These are phyloP conservation scores for Nineta flava DNA, from an alignment of 2,888 invertebrate species.

Conservation along the genomic window DNA sequence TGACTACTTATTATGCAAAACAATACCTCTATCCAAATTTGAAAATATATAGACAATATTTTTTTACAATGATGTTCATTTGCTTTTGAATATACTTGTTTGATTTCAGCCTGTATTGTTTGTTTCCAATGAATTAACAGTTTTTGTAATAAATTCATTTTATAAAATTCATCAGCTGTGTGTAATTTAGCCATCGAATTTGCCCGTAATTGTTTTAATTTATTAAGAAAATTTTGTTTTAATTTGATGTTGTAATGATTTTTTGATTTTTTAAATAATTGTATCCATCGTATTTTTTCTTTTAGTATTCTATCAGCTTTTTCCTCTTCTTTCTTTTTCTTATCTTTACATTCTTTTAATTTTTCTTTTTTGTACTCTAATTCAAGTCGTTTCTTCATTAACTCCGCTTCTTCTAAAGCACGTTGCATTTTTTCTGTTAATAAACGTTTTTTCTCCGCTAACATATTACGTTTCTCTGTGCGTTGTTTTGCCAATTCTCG, in stretches of 20 bases:
- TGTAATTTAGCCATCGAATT: constrained; percentile 18
- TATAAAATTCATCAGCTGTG: constrained; percentile 28
- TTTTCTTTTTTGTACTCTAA: constrained; percentile 43
- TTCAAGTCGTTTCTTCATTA: constrained; percentile 41
- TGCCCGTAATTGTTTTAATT: background rate
- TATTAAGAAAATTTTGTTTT: background rate
- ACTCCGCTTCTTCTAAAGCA: constrained; percentile 39
- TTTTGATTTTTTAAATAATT: background rate
- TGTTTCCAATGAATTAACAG: constrained; percentile 34
- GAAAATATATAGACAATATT: constrained; percentile 30
- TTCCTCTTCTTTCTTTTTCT: constrained; percentile 36
- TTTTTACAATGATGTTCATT: constrained; percentile 35
- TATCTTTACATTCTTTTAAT: constrained; percentile 36
- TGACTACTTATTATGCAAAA: constrained; percentile 1
- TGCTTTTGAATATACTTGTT: constrained; percentile 37
- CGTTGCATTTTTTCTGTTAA: constrained; percentile 43
- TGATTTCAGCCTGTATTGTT: constrained; percentile 32
- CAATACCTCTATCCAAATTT: constrained; percentile 32
- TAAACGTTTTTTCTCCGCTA: constrained; percentile 34
- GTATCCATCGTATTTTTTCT: background rate
- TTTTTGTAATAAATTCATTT: constrained; percentile 22
- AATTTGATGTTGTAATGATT: background rate
- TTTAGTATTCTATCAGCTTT: constrained; percentile 21
- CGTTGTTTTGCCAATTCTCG: constrained; percentile 53
- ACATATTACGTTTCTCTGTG: constrained; percentile 27